These are phyloP conservation scores for Cheirogaleus medius DNA, from an alignment of 2,113 vertebrate species.

Conservation along the genomic window DNA sequence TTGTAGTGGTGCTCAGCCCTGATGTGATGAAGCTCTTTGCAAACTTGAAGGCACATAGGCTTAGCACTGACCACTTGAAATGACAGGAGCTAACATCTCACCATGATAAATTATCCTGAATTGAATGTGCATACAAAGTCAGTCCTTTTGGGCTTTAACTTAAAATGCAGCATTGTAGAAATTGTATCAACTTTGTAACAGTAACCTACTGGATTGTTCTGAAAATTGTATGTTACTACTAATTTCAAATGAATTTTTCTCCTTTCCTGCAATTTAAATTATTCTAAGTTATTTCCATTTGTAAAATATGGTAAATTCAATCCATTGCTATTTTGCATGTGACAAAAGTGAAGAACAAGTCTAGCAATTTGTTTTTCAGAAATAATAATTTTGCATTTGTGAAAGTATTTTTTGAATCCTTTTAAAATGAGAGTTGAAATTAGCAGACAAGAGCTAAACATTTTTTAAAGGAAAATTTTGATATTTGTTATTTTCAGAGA, in stretches of 20 bases:
- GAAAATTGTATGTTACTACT: neutral
- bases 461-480: slow-evolving; percentile 82
- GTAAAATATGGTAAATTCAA: slow-evolving; percentile 70
- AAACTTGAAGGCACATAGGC: neutral
- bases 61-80: neutral
- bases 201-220: neutral
- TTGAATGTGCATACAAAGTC: neutral
- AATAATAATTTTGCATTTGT: slow-evolving; percentile 82
- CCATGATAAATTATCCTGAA: neutral
- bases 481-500: slow-evolving; percentile 82
- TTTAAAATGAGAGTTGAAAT: slow-evolving; percentile 78
- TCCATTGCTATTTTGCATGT: slow-evolving; percentile 82
- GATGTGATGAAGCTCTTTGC: neutral
- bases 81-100: neutral
- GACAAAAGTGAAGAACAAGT: slow-evolving; percentile 72
- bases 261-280: neutral
- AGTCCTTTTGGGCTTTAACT: neutral
- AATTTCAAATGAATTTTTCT: neutral
- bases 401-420: slow-evolving; percentile 78
- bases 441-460: slow-evolving; percentile 83
- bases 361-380: slow-evolving; percentile 83
- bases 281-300: neutral
- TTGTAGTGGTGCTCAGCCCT: neutral
- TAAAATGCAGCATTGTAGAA: neutral
- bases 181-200: neutral